phyloP scores from a whole-genome alignment of 2,888 invertebrate genomes.

The Phyllotreta striolata region DNA sequence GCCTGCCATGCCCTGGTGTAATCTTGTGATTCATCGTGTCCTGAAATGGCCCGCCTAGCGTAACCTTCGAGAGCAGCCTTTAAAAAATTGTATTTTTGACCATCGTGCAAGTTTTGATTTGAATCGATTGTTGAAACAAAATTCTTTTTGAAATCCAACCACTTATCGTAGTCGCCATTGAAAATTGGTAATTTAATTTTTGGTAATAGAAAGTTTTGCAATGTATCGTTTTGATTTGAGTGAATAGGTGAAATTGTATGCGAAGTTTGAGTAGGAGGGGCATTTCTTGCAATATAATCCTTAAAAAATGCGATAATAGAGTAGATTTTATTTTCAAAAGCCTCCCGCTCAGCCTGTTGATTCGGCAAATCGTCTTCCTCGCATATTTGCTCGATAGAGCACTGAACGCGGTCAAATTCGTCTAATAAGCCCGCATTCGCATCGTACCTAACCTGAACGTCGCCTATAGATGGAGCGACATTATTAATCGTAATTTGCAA shows the following conservation, averaged over 20 bases:
- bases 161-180: conserved; percentile 21
- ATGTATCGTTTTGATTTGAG: background rate
- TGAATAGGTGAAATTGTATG: background rate
- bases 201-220: conserved; percentile 9
- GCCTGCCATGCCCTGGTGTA: conserved; percentile 20
- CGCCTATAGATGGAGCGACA: background rate
- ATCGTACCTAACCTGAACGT: background rate
- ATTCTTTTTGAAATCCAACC: conserved; percentile 18
- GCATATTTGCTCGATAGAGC: background rate
- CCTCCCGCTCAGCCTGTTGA: background rate
- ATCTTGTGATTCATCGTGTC: conserved; percentile 15
- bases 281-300: conserved; percentile 2
- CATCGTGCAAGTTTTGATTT: conserved; percentile 12
- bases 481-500: background rate
- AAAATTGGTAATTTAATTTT: conserved; percentile 22
- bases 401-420: background rate
- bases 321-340: conserved; percentile 5
- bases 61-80: conserved; percentile 22
- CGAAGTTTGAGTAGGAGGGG: background rate
- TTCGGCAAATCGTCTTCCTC: background rate
- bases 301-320: background rate
- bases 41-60: conserved; percentile 18
- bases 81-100: conserved; percentile 23
- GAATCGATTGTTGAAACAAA: conserved; percentile 21
- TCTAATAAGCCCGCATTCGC: background rate